Evolutionary conservation across 2,113 vertebrate genomes (phyloP).

Genomic region (Platycercus adscitus): DNA sequence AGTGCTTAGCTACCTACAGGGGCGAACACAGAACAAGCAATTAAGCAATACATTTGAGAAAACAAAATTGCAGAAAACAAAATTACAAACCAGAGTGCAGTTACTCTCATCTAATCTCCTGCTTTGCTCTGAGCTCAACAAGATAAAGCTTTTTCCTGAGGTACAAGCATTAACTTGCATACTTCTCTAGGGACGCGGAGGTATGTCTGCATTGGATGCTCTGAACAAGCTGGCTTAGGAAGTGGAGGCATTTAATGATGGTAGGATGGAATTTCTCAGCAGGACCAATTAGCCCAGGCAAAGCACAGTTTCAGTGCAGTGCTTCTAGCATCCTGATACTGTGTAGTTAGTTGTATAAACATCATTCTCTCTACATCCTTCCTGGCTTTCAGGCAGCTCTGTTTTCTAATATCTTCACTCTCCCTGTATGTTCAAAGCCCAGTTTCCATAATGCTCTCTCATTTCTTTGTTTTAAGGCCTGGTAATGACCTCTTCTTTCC

Average conservation of each 20-base stretch:
- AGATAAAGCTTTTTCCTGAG: background rate
- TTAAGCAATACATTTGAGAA: background rate
- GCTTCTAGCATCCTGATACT: background rate
- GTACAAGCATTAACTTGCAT: background rate
- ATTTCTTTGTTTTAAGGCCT: background rate
- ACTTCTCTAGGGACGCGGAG: background rate
- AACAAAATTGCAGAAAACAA: background rate
- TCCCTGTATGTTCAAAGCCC: background rate
- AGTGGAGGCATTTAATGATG: background rate
- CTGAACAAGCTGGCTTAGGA: background rate
- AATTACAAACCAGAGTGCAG: background rate
- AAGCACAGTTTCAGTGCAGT: background rate
- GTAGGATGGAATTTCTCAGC: constrained; percentile 30
- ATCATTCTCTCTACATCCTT: background rate
- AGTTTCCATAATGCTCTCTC: background rate
- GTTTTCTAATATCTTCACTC: background rate
- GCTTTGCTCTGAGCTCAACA: background rate
- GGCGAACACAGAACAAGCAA: background rate
- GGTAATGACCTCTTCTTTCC: background rate
- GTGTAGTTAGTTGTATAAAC: background rate
- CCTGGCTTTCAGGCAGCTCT: background rate
- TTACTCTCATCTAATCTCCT: background rate
- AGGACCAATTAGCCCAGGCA: background rate
- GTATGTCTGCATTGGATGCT: background rate
- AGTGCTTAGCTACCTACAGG: background rate